Base-by-base conservation (phyloP, 1,140 invertebrate genomes). In the Acarapis woodi region DNA sequence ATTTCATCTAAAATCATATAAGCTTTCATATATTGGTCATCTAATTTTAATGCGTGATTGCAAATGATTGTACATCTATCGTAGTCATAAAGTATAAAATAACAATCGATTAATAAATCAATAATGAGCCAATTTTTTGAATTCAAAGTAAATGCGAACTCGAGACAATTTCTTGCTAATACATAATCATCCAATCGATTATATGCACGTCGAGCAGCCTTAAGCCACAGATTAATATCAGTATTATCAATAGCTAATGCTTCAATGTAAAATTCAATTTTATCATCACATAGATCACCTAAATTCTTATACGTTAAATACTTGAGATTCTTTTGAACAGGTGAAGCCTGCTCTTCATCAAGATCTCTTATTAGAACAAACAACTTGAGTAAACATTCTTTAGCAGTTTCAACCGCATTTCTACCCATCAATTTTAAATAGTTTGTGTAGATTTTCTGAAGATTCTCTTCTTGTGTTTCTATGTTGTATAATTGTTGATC, bases 211-310 rank as follows among this genome's bases (percentile, higher is more conserved):
- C 23, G 4, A 16, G 41, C 43, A 35, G 41, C 28, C 18, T 42
- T 44, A 2, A 44, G 26, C 43, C 43, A 44, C 15, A 44, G 28
- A 25, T 18, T 38, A 31, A 42, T 18, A 37, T 44, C 43, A 6
- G 19, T 21, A 23, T 12, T 14, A 35, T 44, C 43, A 19, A 44
- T 24, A 15, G 38, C 20, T 3, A 44, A 19, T 10, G 43, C 43
- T 18, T 43, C 37, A 2, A 43, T 12, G 16, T 35, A 39, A 12
- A 23, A 26, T 20, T 39, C 14, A 2, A 44, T 15, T 25, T 29
- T 34, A 36, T 44, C 37, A 16, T 30, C 21, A 9, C 5, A 25
- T 16, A 44, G 8, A n/a, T 36, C 16, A 24, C 43, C 43, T 16
- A 44, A 36, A 39, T 44, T 41, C 26, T 42, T 44, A 18, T 28